Evolutionary conservation across 2,888 invertebrate genomes (phyloP).

Genomic region (Cephus runcator): DNA sequence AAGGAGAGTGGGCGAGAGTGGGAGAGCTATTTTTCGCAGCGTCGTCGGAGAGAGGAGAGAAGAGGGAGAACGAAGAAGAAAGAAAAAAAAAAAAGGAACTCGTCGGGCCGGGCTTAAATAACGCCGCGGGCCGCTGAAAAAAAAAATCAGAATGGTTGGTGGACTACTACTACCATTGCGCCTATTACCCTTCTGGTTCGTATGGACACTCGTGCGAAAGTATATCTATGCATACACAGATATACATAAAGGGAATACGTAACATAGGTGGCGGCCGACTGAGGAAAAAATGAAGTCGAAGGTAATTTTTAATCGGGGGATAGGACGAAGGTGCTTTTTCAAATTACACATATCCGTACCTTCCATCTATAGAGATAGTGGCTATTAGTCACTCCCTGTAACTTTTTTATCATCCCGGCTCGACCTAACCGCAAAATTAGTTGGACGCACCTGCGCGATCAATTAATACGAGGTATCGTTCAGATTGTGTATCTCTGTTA

Average conservation of each 20-base stretch:
- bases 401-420: neutral
- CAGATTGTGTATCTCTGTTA: neutral
- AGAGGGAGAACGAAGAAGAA: constrained; percentile 10
- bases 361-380: neutral
- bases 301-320: constrained; percentile 39
- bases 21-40: constrained; percentile 16
- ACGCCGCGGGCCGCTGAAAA: constrained; percentile 24
- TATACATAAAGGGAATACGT: neutral
- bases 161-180: neutral
- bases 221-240: neutral
- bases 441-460: neutral
- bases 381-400: neutral
- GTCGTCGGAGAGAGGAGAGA: constrained; percentile 15
- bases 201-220: neutral
- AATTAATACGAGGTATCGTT: neutral
- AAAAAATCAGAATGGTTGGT: constrained; percentile 14
- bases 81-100: constrained; percentile 10
- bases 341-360: neutral
- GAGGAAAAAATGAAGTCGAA: constrained; percentile 27
- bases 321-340: neutral
- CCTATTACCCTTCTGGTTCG: neutral
- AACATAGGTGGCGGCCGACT: constrained; percentile 3
- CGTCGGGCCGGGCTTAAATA: constrained; percentile 30
- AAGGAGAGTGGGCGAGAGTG: constrained; percentile 12
- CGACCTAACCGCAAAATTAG: neutral